Evolutionary conservation across 2,888 invertebrate genomes (phyloP).

Genomic region (Heliconius hortense): DNA sequence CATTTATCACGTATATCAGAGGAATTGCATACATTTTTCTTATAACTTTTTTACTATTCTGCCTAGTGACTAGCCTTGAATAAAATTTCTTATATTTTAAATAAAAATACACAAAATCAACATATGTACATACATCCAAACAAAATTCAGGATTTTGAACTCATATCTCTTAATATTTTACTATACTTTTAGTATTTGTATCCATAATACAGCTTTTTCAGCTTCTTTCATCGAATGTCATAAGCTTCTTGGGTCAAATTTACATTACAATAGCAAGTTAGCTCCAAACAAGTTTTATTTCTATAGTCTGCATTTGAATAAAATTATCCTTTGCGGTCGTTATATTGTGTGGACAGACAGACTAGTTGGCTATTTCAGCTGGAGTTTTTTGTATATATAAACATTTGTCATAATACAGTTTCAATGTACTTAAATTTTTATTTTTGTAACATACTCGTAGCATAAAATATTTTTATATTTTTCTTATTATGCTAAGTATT

Average conservation of each 20-base stretch:
- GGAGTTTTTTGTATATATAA: constrained; percentile 20
- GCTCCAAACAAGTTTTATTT: constrained; percentile 35
- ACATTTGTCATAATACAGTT: constrained; percentile 18
- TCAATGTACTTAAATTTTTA: background rate
- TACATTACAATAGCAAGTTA: constrained; percentile 30
- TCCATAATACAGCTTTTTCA: background rate
- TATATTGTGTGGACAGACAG: constrained; percentile 35
- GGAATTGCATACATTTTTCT: too few relatives aligned
- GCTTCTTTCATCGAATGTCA: constrained; percentile 22
- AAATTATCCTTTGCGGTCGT: constrained; percentile 29
- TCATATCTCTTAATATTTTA: background rate
- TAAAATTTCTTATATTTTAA: background rate
- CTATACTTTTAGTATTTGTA: background rate
- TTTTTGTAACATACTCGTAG: background rate
- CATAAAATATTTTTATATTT: background rate
- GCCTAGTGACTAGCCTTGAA: too few relatives aligned
- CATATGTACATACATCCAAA: background rate
- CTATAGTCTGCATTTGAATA: constrained; percentile 30
- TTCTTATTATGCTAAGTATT: background rate
- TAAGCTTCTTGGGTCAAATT: constrained; percentile 25
- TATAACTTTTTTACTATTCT: too few relatives aligned
- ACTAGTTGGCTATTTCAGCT: constrained; percentile 32
- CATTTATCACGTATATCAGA: too few relatives aligned
- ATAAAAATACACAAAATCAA: background rate
- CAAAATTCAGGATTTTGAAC: background rate